Evolutionary conservation across 2,797 vertebrate genomes (phyloP), one percentile per base, ranked within the genome.

Genomic region (Meda fulgida): DNA sequence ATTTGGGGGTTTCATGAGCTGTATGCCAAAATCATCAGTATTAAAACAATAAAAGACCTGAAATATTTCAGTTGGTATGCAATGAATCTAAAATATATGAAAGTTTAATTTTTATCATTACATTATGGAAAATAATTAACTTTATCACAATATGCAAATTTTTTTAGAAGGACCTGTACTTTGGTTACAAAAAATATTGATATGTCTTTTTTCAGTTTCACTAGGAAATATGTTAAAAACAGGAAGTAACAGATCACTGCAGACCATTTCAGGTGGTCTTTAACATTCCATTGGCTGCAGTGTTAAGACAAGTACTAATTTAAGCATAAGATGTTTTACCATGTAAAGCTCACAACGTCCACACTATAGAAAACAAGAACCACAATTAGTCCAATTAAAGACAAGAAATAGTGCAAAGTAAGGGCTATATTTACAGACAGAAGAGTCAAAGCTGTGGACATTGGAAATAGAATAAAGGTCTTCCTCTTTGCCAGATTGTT

Each of bases 401-500:
- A 70, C 46, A 66, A 58, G 63, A 72, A 65, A 84, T 72, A 84
- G 34, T 19, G 43, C 34, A 55, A 78, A 85, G 58, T 63, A 67
- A 51, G 67, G 48, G 65, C 65, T 83, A 81, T 0, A 72, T 60
- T 71, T 31, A 40, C 38, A 76, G 82, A 75, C 11, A 63, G 53
- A 14, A n/a, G 53, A 80, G 70, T 72, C 66, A 60, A 87, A 85
- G 69, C 63, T 55, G 34, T 77, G 79, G 71, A 76, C 71, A 29
- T 71, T 69, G 55, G n/a, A 79, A 86, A 76, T 80, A 46, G 11
- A 63, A 84, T 84, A 78, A 69, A 87, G 53, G 67, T 53, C 60
- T 81, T 87, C 78, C 73, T 60, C 84, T 76, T 84, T 81, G 69
- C 70, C 84, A 85, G 87, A 87, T 51, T 70, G 70, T 88, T 89